Conservation (phyloP, 2,888 invertebrate species). For the Heteromyza rotundicornis region DNA sequence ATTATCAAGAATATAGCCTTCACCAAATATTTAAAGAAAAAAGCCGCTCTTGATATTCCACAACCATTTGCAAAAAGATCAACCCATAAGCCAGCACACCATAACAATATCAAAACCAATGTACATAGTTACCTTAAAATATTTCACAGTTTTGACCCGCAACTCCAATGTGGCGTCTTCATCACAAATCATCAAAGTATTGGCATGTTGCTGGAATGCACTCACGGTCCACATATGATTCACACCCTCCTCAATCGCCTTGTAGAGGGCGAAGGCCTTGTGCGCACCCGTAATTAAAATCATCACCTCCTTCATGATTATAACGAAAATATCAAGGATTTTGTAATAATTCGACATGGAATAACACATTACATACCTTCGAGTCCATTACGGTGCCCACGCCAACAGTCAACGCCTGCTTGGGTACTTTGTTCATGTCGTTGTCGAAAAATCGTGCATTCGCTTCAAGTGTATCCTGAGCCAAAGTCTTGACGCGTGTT, state of each 20-base stretch:
- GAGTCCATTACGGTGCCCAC: slow-evolving; percentile 99
- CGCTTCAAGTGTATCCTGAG: slow-evolving; percentile 95
- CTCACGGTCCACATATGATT: slow-evolving; percentile 99
- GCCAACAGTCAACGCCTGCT: slow-evolving; percentile 95
- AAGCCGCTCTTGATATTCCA: neutral
- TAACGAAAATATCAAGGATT: too few relatives aligned
- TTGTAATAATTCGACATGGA: too few relatives aligned
- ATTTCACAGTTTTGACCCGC: slow-evolving; percentile 97
- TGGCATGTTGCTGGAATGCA: slow-evolving; percentile 95
- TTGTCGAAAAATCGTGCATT: slow-evolving; percentile 97
- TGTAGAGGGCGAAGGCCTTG: slow-evolving; percentile 95
- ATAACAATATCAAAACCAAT: neutral
- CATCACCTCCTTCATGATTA: slow-evolving; percentile 98
- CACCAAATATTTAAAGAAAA: too few relatives aligned
- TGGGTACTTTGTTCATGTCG: slow-evolving; percentile 92
- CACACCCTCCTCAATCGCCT: slow-evolving; percentile 97
- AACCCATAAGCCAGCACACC: neutral
- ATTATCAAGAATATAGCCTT: too few relatives aligned
- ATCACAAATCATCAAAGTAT: slow-evolving; percentile 93
- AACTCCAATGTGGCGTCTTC: slow-evolving; percentile 97
- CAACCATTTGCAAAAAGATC: neutral
- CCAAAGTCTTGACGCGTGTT: slow-evolving; percentile 94
- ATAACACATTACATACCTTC: too few relatives aligned
- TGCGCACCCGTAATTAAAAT: slow-evolving; percentile 96
- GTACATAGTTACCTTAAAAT: slow-evolving; percentile 80